Conservation (phyloP, 2,113 vertebrate species). For the Lepidiolamprologus cunningtoni region DNA sequence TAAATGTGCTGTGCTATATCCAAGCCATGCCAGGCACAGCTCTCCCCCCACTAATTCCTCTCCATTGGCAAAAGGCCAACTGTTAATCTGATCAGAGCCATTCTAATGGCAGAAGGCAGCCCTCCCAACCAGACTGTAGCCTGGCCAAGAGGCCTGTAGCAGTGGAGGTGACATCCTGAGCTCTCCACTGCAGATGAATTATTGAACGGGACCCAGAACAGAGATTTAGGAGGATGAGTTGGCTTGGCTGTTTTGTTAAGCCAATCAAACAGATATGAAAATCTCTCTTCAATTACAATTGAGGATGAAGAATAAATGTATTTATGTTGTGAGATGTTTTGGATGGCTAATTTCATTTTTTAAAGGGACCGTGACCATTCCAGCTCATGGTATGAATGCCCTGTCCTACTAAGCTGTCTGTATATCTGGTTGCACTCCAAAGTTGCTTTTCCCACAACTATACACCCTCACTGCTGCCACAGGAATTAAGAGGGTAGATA, state of each 20-base stretch:
- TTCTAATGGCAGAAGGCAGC: conserved; percentile 45
- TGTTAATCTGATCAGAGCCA: conserved; percentile 49
- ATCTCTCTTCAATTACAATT: neutral
- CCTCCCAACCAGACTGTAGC: conserved; percentile 33
- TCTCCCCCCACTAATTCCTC: neutral
- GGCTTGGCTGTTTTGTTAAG: neutral
- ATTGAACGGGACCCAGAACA: conserved; percentile 30
- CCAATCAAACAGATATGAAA: conserved; percentile 3
- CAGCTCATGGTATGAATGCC: neutral
- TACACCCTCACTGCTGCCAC: neutral
- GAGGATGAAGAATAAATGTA: neutral
- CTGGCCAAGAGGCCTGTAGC: conserved; percentile 26
- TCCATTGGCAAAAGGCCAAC: conserved; percentile 19
- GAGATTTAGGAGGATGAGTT: neutral
- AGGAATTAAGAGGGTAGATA: neutral
- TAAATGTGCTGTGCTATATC: conserved; percentile 40
- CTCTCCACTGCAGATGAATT: conserved; percentile 16
- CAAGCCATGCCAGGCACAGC: conserved; percentile 20
- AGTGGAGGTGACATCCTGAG: conserved; percentile 37
- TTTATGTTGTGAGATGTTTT: neutral
- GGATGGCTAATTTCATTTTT: neutral
- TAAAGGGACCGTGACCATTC: neutral
- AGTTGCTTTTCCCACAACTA: neutral
- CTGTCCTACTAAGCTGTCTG: neutral
- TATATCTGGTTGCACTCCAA: neutral